These are phyloP conservation scores for Podarcis siculus DNA, from an alignment of 2,797 vertebrate genomes.

Conservation along the genomic window DNA sequence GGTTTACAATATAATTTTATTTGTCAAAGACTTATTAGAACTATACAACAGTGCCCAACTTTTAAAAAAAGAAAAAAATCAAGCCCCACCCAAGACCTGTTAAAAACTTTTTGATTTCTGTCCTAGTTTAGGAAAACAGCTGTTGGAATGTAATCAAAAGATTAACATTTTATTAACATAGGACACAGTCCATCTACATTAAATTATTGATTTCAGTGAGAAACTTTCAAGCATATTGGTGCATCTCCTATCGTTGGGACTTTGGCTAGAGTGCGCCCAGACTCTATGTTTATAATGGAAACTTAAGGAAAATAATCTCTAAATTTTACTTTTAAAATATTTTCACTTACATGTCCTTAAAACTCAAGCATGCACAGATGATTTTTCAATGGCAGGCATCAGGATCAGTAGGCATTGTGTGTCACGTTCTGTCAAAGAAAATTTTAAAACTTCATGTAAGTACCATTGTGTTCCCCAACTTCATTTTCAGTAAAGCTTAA, in stretches of 20 bases:
- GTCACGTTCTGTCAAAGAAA: constrained; percentile 55
- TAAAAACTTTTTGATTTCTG: background rate
- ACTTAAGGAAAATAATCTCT: background rate
- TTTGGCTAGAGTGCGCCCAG: background rate
- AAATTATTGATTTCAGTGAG: background rate
- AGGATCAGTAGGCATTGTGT: constrained; percentile 61
- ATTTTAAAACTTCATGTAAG: constrained; percentile 35
- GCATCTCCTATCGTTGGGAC: background rate
- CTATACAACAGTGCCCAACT: background rate
- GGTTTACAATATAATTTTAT: too few species aligned
- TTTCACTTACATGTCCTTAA: constrained; percentile 64
- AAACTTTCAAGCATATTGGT: background rate
- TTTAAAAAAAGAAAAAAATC: background rate
- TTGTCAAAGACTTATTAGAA: background rate
- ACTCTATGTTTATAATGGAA: background rate
- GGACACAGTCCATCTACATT: background rate
- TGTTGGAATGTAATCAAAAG: background rate
- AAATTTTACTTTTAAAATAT: background rate
- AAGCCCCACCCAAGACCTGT: background rate
- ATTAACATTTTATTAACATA: background rate
- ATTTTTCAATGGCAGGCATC: constrained; percentile 54
- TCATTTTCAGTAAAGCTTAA: background rate
- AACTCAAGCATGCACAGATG: constrained; percentile 47
- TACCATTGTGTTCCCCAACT: background rate
- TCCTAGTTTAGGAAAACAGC: background rate